Evolutionary conservation across 2,113 vertebrate species (phyloP).

Genomic region (Protobothrops mucrosquamatus): DNA sequence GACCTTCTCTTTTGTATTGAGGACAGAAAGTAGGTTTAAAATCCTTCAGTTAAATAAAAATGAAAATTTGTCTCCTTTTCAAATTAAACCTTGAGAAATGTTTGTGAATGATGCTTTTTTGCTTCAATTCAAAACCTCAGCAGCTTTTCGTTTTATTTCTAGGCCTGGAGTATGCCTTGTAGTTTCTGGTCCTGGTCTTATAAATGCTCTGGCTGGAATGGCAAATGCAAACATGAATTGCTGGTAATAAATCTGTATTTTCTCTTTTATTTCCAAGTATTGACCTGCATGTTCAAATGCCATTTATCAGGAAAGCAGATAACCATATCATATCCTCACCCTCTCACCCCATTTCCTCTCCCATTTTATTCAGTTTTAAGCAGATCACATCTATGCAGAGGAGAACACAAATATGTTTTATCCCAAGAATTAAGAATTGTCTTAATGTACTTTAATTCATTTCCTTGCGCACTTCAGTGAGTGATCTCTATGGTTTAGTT

Average conservation of each 20-base stretch:
- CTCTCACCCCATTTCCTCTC: too few species aligned
- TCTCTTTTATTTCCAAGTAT: conserved; percentile 9
- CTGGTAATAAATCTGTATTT: conserved; percentile 75
- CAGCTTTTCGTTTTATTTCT: conserved; percentile 12
- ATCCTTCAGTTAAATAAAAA: not conserved
- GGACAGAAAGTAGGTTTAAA: not conserved
- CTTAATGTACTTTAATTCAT: not conserved
- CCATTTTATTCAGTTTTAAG: not conserved
- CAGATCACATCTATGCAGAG: not conserved
- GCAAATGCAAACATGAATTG: conserved; percentile 94
- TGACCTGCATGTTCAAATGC: not conserved
- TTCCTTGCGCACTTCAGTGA: not conserved
- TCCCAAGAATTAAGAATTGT: not conserved
- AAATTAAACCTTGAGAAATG: not conserved
- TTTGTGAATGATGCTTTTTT: not conserved
- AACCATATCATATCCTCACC: not conserved
- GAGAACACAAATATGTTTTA: not conserved
- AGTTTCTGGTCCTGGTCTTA: conserved; percentile 92
- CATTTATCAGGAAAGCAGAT: not conserved
- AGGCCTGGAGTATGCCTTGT: conserved; percentile 93
- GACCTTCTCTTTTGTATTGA: not conserved
- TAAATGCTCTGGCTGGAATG: conserved; percentile 92
- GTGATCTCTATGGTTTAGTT: not conserved
- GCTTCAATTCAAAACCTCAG: conserved; percentile 1
- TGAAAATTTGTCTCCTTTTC: not conserved